Percentiles rank a stretch among this genome's conserved stretches.
Evolutionary conservation across 2,797 vertebrate species (phyloP).

Genomic region (Meda fulgida): DNA sequence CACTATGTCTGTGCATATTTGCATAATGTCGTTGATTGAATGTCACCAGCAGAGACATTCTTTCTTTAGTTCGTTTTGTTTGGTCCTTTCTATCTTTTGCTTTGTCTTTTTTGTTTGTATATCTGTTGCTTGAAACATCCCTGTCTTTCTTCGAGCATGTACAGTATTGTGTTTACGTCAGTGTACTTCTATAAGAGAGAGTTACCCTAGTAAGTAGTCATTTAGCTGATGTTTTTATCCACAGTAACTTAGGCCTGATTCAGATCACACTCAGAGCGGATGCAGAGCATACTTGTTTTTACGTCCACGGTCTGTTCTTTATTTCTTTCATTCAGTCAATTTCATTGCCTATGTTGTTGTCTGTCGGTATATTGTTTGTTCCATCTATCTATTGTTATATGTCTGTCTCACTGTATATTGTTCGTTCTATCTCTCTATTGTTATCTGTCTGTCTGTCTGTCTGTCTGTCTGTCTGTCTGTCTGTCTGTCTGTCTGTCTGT

Average conservation of each 20-base stretch:
- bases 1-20: constrained; percentile 51
- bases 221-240: constrained; percentile 14
- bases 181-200: not conserved
- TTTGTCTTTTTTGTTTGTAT: constrained; percentile 53
- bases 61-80: constrained; percentile 11
- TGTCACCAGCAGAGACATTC: constrained; percentile 21
- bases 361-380: no score
- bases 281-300: not conserved
- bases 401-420: no score
- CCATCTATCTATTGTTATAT: no score
- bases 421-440: no score
- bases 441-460: no score
- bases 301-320: not conserved
- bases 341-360: not conserved
- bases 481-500: no score
- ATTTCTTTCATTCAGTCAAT: not conserved
- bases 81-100: not conserved
- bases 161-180: constrained; percentile 31
- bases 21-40: constrained; percentile 67
- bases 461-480: no score
- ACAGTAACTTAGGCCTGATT: not conserved
- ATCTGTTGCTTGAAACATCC: constrained; percentile 8
- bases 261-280: not conserved
- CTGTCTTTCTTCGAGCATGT: constrained; percentile 51
- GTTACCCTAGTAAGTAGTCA: not conserved